Conservation (phyloP, 2,888 invertebrate genomes). For the Smittia sp. region DNA sequence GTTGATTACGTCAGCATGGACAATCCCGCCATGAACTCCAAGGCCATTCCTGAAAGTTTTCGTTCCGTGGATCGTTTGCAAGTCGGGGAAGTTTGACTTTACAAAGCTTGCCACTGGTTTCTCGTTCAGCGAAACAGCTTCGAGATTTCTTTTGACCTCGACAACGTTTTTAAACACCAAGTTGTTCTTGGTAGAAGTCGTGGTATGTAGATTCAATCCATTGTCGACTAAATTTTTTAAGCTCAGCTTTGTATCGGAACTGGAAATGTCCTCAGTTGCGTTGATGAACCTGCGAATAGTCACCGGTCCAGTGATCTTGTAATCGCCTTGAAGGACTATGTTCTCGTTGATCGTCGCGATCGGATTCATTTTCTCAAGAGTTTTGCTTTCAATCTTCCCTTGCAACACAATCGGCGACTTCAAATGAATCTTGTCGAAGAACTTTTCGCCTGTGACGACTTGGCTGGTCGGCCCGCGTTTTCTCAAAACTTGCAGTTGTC, state of each 20-base stretch:
- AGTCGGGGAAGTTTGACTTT: slow-evolving; percentile 50
- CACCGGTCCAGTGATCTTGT: slow-evolving; percentile 54
- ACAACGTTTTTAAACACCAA: slow-evolving; percentile 12
- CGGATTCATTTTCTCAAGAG: slow-evolving; percentile 54
- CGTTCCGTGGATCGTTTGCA: slow-evolving; percentile 54
- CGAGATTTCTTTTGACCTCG: slow-evolving; percentile 49
- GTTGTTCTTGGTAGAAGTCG: not conserved
- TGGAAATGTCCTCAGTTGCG: slow-evolving; percentile 45
- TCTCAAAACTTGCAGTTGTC: slow-evolving; percentile 54
- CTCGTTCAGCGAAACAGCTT: slow-evolving; percentile 54
- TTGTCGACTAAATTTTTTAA: slow-evolving; percentile 6
- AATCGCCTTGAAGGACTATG: slow-evolving; percentile 52
- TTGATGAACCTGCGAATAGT: slow-evolving; percentile 52
- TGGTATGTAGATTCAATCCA: slow-evolving; percentile 7
- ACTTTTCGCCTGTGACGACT: slow-evolving; percentile 53
- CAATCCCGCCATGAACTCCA: slow-evolving; percentile 51
- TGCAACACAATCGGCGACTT: slow-evolving; percentile 52
- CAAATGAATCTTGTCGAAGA: slow-evolving; percentile 53
- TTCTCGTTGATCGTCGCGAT: slow-evolving; percentile 53
- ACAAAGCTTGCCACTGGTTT: slow-evolving; percentile 53
- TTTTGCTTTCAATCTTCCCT: slow-evolving; percentile 54
- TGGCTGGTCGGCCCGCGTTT: slow-evolving; percentile 52
- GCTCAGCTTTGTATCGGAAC: slow-evolving; percentile 44
- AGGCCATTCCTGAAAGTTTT: slow-evolving; percentile 55
- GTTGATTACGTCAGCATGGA: slow-evolving; percentile 53